Evolutionary conservation across 1,140 invertebrate species (phyloP).

Genomic region (Brachionus asplanchnoidis): DNA sequence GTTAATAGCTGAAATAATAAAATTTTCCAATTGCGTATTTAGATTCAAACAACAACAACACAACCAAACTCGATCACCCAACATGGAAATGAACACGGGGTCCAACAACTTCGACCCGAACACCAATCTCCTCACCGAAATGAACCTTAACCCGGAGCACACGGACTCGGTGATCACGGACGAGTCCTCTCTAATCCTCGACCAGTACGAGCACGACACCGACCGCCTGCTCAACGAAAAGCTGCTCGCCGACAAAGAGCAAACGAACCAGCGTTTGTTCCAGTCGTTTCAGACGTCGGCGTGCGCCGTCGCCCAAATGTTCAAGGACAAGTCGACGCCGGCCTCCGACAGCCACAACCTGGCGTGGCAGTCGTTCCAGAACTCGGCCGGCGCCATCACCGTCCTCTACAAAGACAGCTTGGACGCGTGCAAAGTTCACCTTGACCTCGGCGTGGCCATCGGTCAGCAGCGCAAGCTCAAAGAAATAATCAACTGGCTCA

Average conservation of each 20-base stretch:
- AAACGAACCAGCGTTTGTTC: constrained; percentile 30
- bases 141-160: constrained; percentile 7
- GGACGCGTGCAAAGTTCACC: constrained; percentile 31
- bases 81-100: constrained; percentile 13
- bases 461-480: constrained; percentile 37
- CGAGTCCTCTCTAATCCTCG: not conserved
- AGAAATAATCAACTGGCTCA: constrained; percentile 34
- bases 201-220: constrained; percentile 33
- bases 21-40: not conserved
- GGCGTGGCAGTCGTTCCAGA: constrained; percentile 40
- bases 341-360: not conserved
- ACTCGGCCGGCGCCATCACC: constrained; percentile 29
- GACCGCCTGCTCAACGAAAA: constrained; percentile 22
- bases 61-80: not conserved
- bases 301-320: constrained; percentile 36
- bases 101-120: constrained; percentile 16
- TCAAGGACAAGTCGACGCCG: constrained; percentile 20
- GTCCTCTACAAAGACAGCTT: constrained; percentile 36
- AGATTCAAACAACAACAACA: not conserved
- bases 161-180: not conserved
- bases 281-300: constrained; percentile 40
- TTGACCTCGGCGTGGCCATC: constrained; percentile 7
- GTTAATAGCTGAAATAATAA: not conserved
- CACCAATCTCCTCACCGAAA: not conserved
- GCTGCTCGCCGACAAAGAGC: constrained; percentile 13